These are phyloP conservation scores for Plusia festucae DNA, from an alignment of 2,888 invertebrate genomes.

Conservation along the genomic window DNA sequence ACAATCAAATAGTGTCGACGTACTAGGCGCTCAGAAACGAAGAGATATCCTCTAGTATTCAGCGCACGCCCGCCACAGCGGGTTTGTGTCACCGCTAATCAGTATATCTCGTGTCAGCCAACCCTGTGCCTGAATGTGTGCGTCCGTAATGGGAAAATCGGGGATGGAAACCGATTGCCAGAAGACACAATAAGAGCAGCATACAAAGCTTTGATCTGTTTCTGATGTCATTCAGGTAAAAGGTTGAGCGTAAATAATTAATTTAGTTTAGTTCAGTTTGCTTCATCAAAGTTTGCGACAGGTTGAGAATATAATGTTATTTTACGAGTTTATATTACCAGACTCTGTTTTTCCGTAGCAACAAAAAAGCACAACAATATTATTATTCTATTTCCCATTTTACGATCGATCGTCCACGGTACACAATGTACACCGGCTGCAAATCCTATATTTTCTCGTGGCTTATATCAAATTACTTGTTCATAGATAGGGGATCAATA, in stretches of 20 bases:
- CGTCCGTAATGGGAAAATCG: conserved; percentile 60
- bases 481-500: conserved; percentile 50
- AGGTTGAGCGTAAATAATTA: conserved; percentile 22
- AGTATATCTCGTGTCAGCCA: conserved; percentile 71
- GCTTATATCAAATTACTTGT: conserved; percentile 49
- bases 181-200: conserved; percentile 46
- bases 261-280: conserved; percentile 14
- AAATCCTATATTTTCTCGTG: conserved; percentile 16
- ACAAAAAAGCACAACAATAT: not conserved
- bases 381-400: not conserved
- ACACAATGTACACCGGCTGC: not conserved
- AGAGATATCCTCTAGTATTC: conserved; percentile 66
- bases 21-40: conserved; percentile 51
- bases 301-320: not conserved
- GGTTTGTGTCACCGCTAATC: conserved; percentile 76
- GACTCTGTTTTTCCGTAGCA: not conserved
- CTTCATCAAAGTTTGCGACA: not conserved
- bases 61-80: conserved; percentile 59
- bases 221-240: conserved; percentile 44
- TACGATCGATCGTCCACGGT: not conserved
- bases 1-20: conserved; percentile 34
- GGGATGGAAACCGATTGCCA: conserved; percentile 47
- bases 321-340: not conserved
- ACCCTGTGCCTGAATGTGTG: conserved; percentile 62
- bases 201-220: conserved; percentile 40